phyloP scores from a whole-genome alignment of 2,113 vertebrate genomes.

The Corythoichthys haematopterus region DNA sequence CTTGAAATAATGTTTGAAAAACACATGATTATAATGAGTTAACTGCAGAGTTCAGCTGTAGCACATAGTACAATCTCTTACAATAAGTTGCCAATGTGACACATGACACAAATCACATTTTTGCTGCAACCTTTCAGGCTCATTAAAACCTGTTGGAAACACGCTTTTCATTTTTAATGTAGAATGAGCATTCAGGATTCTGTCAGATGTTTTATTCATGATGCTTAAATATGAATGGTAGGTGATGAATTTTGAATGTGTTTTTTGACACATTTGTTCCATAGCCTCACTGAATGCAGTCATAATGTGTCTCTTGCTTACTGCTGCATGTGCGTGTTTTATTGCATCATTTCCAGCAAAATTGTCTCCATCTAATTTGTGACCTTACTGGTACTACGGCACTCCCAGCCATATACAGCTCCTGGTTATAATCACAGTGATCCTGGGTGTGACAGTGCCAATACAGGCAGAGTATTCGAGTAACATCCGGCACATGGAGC shows the following conservation, averaged over 20 bases:
- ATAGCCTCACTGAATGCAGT: constrained; percentile 27
- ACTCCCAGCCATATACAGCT: background rate
- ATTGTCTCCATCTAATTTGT: constrained; percentile 14
- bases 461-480: background rate
- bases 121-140: constrained; percentile 47
- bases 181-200: constrained; percentile 52
- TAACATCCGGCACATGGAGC: background rate
- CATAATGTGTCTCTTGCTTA: constrained; percentile 8
- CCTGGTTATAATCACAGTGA: constrained; percentile 19
- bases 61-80: background rate
- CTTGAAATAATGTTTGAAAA: background rate
- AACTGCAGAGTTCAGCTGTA: background rate
- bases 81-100: background rate
- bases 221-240: constrained; percentile 61
- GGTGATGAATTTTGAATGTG: constrained; percentile 46
- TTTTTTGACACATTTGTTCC: constrained; percentile 47
- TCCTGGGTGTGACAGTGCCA: constrained; percentile 6
- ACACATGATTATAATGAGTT: background rate
- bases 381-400: constrained; percentile 1
- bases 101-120: constrained; percentile 23
- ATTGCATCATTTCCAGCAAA: constrained; percentile 11
- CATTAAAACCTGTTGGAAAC: constrained; percentile 60
- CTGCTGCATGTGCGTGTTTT: constrained; percentile 5
- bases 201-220: constrained; percentile 64
- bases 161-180: constrained; percentile 56